A percentile compares a stretch with the other conserved stretches of the same genome.
These are phyloP conservation scores for Garra rufa DNA, from an alignment of 2,113 vertebrate species.

Conservation along the genomic window DNA sequence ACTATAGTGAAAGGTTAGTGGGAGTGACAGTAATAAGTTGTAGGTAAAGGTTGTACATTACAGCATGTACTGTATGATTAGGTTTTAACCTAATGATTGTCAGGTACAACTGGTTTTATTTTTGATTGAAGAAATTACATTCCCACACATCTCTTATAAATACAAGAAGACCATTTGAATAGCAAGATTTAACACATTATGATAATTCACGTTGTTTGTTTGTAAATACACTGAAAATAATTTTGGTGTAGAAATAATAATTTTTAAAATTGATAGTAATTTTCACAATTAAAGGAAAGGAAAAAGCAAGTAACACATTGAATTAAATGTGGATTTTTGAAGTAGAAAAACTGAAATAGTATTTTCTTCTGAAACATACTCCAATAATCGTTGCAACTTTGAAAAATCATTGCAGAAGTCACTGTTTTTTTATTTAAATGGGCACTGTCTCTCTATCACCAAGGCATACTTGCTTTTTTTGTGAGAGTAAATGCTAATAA, in stretches of 20 bases:
- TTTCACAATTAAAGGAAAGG: too few species aligned
- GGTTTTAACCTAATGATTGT: neutral
- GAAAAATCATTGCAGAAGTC: too few species aligned
- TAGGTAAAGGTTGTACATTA: neutral
- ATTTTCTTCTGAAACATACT: too few species aligned
- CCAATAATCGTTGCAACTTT: too few species aligned
- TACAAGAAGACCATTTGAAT: neutral
- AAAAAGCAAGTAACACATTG: too few species aligned
- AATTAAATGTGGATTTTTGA: too few species aligned
- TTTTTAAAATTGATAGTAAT: too few species aligned
- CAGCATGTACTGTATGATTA: neutral
- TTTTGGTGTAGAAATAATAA: too few species aligned
- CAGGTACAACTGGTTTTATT: neutral
- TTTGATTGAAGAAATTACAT: neutral
- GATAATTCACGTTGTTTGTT: neutral
- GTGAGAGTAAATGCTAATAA: neutral
- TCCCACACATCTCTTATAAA: neutral
- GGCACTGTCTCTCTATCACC: neutral
- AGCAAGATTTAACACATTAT: constrained; percentile 1
- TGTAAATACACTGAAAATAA: neutral
- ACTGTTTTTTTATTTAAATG: too few species aligned
- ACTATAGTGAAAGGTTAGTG: neutral
- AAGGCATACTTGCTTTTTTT: neutral
- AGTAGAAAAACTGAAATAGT: too few species aligned
- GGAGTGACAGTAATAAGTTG: neutral